These are phyloP conservation scores for Leiothrix lutea DNA, from an alignment of 2,113 vertebrate species.

Conservation along the genomic window DNA sequence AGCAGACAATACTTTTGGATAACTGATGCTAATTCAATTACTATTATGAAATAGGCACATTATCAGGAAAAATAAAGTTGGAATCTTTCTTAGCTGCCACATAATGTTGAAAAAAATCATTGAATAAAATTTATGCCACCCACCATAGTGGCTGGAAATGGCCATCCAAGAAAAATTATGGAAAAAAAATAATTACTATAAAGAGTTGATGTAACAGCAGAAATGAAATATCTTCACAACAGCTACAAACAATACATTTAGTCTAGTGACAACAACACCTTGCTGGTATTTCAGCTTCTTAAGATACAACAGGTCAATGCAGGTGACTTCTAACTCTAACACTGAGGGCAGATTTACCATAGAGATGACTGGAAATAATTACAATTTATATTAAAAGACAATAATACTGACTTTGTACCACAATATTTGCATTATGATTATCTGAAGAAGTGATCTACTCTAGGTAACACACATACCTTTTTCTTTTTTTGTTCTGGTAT, in stretches of 20 bases:
- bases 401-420: neutral
- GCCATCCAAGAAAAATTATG: neutral
- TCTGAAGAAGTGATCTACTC: neutral
- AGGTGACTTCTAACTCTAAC: neutral
- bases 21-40: neutral
- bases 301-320: neutral
- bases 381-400: neutral
- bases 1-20: neutral
- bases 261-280: neutral
- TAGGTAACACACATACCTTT: conserved; percentile 73
- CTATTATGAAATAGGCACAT: neutral
- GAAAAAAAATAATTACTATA: neutral
- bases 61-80: neutral
- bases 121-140: neutral
- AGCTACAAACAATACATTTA: neutral
- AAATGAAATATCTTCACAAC: neutral
- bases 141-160: neutral
- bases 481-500: conserved; percentile 83
- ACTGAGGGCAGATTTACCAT: neutral
- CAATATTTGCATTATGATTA: neutral
- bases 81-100: neutral
- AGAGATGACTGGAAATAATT: neutral
- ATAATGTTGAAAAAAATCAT: neutral
- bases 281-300: neutral
- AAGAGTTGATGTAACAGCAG: neutral